A percentile compares a stretch with the other conserved stretches of the same genome.
Evolutionary conservation across 64 coral and sea anemone species (phyloP).

Genomic region (Pachyseris speciosa): DNA sequence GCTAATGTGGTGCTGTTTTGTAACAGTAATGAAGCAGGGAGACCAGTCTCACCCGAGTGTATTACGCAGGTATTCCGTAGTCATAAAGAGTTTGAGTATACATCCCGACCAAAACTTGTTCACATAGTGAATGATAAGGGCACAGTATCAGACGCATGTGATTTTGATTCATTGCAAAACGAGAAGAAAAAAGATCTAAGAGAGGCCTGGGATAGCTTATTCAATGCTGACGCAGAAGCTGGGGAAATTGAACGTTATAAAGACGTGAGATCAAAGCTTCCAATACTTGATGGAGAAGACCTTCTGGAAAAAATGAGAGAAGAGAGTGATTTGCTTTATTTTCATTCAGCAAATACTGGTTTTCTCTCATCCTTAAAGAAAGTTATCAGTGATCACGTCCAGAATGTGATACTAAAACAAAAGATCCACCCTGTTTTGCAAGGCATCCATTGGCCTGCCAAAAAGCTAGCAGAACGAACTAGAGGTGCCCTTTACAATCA

Average conservation of each 20-base stretch:
- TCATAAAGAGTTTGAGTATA: constrained; percentile 18
- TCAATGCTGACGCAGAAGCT: neutral
- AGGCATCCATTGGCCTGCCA: neutral
- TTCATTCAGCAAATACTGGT: neutral
- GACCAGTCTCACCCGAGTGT: constrained; percentile 54
- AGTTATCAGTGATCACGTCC: neutral
- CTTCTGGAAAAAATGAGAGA: constrained; percentile 35
- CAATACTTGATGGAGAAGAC: constrained; percentile 30
- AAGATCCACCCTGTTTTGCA: constrained; percentile 1
- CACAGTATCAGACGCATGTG: too few relatives aligned
- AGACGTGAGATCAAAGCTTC: constrained; percentile 36
- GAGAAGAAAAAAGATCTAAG: constrained; percentile 7
- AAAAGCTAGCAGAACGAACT: neutral
- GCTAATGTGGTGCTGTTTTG: constrained; percentile 63
- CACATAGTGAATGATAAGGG: neutral
- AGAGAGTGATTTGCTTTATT: constrained; percentile 58
- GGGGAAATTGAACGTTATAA: constrained; percentile 2
- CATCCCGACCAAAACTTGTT: constrained; percentile 58
- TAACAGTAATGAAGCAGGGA: constrained; percentile 15
- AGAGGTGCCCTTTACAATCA: neutral
- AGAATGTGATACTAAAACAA: constrained; percentile 13
- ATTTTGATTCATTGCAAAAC: neutral
- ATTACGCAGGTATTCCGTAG: constrained; percentile 54
- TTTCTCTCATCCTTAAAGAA: neutral
- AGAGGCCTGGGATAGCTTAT: neutral